phyloP scores from a whole-genome alignment of 1,140 invertebrate genomes.

The Euborellia annulipes region DNA sequence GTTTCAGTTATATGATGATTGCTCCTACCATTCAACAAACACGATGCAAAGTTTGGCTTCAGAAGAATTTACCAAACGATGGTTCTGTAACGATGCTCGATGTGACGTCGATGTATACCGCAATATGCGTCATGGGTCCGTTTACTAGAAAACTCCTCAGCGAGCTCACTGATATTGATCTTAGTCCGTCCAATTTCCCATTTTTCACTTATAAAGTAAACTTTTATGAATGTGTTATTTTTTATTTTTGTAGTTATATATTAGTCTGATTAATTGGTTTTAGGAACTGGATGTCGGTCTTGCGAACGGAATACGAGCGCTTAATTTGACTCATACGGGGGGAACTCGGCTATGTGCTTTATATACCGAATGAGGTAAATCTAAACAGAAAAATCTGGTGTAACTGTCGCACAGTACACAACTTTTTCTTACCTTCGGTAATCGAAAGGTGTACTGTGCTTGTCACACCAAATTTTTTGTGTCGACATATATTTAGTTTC shows the following conservation, averaged over 20 bases:
- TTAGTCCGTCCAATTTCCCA: conserved; percentile 80
- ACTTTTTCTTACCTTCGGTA: too few species aligned
- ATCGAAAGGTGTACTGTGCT: too few species aligned
- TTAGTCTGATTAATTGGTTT: conserved; percentile 16
- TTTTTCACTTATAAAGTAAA: conserved; percentile 81
- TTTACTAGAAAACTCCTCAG: conserved; percentile 74
- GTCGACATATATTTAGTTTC: too few species aligned
- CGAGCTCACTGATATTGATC: conserved; percentile 81
- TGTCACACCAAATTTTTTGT: too few species aligned
- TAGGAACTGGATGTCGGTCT: conserved; percentile 82
- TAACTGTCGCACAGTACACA: too few species aligned
- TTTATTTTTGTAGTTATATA: too few species aligned
- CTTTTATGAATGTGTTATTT: too few species aligned
- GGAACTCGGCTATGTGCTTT: conserved; percentile 94
- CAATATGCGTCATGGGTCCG: conserved; percentile 91
- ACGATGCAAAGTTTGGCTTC: conserved; percentile 82
- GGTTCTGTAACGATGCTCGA: conserved; percentile 74
- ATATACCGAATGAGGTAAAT: conserved; percentile 95
- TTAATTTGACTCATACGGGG: conserved; percentile 94
- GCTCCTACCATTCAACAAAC: conserved; percentile 96
- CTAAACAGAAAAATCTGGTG: too few species aligned
- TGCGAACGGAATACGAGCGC: conserved; percentile 81
- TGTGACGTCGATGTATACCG: conserved; percentile 95
- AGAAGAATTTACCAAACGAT: conserved; percentile 60
- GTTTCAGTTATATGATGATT: conserved; percentile 91